A percentile compares a stretch with the other conserved stretches of the same genome.
Conservation (phyloP, 1,140 invertebrate genomes). For the Neotoxoptera formosana region DNA sequence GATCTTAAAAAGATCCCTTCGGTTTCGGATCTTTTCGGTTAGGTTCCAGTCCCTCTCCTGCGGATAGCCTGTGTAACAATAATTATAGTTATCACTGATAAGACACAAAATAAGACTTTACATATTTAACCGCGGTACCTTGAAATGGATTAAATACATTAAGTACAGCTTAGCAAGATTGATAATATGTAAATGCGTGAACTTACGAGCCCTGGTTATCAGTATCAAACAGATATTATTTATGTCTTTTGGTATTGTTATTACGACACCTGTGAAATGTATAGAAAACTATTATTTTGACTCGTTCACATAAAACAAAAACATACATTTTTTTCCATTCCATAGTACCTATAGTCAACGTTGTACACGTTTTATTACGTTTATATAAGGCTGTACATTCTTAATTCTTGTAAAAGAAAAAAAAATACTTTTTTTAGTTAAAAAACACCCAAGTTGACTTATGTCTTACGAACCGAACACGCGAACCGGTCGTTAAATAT, state of each 20-base stretch:
- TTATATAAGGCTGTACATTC: background rate
- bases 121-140: too few relatives aligned
- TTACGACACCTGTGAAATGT: background rate
- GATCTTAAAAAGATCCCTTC: background rate
- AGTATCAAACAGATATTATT: background rate
- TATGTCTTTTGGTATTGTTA: background rate
- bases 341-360: background rate
- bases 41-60: background rate
- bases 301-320: background rate
- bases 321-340: background rate
- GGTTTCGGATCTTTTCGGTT: background rate
- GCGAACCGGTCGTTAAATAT: conserved; percentile 49
- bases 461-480: background rate
- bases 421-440: background rate
- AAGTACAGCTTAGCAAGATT: too few relatives aligned
- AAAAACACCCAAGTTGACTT: conserved; percentile 2
- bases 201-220: too few relatives aligned
- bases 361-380: background rate
- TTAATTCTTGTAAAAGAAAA: background rate
- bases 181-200: too few relatives aligned
- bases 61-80: background rate
- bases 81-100: too few relatives aligned
- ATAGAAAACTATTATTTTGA: background rate
- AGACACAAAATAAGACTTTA: too few relatives aligned
- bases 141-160: too few relatives aligned